Conservation (phyloP, 2,113 vertebrate genomes). For the Sander lucioperca region DNA sequence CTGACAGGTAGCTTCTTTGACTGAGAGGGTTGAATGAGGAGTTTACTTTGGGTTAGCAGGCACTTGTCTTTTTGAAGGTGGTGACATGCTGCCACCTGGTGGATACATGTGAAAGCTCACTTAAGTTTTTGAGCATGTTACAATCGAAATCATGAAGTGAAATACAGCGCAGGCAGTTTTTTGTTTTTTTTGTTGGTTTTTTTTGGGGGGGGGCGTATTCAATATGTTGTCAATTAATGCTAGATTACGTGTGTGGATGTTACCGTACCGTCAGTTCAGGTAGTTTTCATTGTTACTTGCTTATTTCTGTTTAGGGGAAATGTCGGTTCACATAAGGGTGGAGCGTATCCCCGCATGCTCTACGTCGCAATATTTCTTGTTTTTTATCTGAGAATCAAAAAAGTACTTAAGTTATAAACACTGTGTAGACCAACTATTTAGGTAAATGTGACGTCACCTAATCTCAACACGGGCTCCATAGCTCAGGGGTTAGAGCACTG, state of each 20-base stretch:
- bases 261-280: background rate
- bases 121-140: accelerated
- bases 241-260: background rate
- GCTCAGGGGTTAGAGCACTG: conserved; percentile 87
- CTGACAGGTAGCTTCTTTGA: no score
- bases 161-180: background rate
- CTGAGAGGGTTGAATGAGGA: background rate
- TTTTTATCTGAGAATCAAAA: no score
- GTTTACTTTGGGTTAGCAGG: no score
- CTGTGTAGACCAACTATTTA: background rate
- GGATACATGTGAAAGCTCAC: background rate
- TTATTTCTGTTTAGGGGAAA: background rate
- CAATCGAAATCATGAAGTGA: background rate
- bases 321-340: no score
- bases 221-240: background rate
- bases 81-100: conserved; percentile 33
- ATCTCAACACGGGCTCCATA: conserved; percentile 74
- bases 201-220: no score
- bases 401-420: no score
- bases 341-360: no score
- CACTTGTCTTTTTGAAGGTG: background rate
- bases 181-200: no score
- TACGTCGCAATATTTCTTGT: no score
- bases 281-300: background rate
- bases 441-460: accelerated